phyloP scores from a whole-genome alignment of 2,113 vertebrate species.

The Macquaria australasica region DNA sequence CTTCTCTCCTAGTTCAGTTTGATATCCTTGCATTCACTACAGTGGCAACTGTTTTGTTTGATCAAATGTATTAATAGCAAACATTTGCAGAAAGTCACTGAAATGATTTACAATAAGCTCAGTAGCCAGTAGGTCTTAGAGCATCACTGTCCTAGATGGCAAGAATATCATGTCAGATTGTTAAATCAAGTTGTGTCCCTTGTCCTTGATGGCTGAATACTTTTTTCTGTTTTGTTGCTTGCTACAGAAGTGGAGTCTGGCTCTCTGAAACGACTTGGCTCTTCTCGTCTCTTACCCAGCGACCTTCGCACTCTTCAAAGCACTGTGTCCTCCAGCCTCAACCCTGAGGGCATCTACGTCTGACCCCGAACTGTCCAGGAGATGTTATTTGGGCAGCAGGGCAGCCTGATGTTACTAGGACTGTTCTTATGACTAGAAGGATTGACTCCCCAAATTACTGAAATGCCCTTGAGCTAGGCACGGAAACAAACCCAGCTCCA shows the following conservation, averaged over 20 bases:
- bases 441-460: background rate
- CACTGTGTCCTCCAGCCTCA: conserved; percentile 89
- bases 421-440: background rate
- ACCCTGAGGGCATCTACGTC: conserved; percentile 97
- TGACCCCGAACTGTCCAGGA: conserved; percentile 76
- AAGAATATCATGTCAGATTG: background rate
- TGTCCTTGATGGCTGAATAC: background rate
- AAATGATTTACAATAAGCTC: background rate
- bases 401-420: background rate
- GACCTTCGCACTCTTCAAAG: conserved; percentile 93
- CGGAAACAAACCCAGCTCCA: background rate
- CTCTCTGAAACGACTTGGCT: conserved; percentile 90
- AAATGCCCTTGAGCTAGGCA: conserved; percentile 16
- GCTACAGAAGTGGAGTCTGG: conserved; percentile 85
- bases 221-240: conserved; percentile 35
- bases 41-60: background rate
- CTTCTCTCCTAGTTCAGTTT: background rate
- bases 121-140: background rate
- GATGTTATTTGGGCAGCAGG: background rate
- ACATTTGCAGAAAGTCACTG: background rate
- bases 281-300: conserved; percentile 90
- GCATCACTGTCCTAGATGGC: background rate
- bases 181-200: background rate
- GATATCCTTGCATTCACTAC: background rate
- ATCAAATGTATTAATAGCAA: background rate